Evolutionary conservation across 2,113 vertebrate species (phyloP).

Genomic region (Thunnus thynnus): DNA sequence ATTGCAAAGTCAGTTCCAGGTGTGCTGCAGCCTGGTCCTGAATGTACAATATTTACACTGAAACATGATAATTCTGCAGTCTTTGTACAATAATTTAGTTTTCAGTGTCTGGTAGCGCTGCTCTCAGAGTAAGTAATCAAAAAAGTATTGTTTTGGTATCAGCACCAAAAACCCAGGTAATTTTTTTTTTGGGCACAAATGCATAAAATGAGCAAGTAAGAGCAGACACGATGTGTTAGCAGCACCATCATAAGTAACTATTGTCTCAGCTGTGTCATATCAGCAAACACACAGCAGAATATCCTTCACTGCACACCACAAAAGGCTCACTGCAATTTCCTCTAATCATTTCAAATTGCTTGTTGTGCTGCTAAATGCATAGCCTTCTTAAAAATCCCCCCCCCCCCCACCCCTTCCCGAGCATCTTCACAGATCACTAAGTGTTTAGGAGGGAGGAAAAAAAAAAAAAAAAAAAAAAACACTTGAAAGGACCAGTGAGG

Average conservation of each 20-base stretch:
- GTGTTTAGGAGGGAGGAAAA: conserved; percentile 3
- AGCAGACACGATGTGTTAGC: not conserved
- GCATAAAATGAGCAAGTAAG: not conserved
- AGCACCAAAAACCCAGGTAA: too few relatives aligned
- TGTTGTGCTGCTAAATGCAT: conserved; percentile 34
- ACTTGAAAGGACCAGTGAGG: not conserved
- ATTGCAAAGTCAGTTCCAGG: too few relatives aligned
- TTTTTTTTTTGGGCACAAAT: too few relatives aligned
- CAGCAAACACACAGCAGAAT: conserved; percentile 30
- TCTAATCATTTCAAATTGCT: conserved; percentile 47
- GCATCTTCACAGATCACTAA: conserved; percentile 6
- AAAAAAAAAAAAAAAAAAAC: not conserved
- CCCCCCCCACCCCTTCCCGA: conserved; percentile 23
- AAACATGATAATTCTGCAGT: too few relatives aligned
- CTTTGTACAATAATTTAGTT: too few relatives aligned
- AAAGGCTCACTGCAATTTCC: conserved; percentile 36
- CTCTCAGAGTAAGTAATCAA: too few relatives aligned
- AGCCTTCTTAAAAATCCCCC: conserved; percentile 1
- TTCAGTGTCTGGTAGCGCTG: too few relatives aligned
- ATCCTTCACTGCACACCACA: not conserved
- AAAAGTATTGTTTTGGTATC: too few relatives aligned
- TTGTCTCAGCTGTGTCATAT: conserved; percentile 24
- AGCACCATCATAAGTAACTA: not conserved
- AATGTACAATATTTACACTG: too few relatives aligned
- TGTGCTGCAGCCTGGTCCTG: too few relatives aligned